These are phyloP conservation scores for Philhelius pedissequus DNA, from an alignment of 2,888 invertebrate species.

Conservation along the genomic window DNA sequence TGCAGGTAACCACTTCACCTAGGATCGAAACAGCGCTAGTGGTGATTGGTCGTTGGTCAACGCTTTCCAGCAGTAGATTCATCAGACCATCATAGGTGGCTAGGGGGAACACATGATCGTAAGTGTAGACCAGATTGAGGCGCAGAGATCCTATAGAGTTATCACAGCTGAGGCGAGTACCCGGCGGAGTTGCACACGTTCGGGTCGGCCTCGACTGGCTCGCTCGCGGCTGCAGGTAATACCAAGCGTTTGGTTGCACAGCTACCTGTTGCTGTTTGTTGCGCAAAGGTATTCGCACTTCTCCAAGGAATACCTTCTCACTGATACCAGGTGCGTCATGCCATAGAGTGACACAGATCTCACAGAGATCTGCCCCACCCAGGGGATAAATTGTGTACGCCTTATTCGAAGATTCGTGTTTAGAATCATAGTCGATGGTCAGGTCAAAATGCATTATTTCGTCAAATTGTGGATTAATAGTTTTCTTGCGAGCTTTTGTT, in stretches of 20 bases:
- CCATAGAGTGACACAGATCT: conserved; percentile 91
- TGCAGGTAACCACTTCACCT: conserved; percentile 91
- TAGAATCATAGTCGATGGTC: conserved; percentile 81
- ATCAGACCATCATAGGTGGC: conserved; percentile 89
- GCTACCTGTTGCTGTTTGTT: conserved; percentile 83
- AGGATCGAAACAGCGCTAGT: conserved; percentile 88
- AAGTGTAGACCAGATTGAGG: conserved; percentile 91
- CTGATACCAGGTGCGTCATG: conserved; percentile 88
- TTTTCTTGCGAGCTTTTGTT: conserved; percentile 94
- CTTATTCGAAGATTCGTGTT: conserved; percentile 74
- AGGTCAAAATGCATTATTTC: conserved; percentile 90
- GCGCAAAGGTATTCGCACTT: conserved; percentile 88
- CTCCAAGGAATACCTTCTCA: conserved; percentile 92
- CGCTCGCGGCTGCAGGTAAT: conserved; percentile 85
- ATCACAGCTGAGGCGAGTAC: conserved; percentile 83
- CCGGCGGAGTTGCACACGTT: conserved; percentile 87
- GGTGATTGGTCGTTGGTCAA: conserved; percentile 83
- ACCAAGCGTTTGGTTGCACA: conserved; percentile 86
- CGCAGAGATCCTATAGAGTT: conserved; percentile 89
- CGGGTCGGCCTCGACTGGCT: conserved; percentile 81
- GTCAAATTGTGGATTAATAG: conserved; percentile 92
- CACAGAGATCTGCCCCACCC: conserved; percentile 86
- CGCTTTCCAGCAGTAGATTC: conserved; percentile 85
- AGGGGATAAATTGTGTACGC: conserved; percentile 81
- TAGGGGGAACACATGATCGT: conserved; percentile 92